These are phyloP conservation scores for Bombus vancouverensis DNA, from an alignment of 1,140 invertebrate species.

Conservation along the genomic window DNA sequence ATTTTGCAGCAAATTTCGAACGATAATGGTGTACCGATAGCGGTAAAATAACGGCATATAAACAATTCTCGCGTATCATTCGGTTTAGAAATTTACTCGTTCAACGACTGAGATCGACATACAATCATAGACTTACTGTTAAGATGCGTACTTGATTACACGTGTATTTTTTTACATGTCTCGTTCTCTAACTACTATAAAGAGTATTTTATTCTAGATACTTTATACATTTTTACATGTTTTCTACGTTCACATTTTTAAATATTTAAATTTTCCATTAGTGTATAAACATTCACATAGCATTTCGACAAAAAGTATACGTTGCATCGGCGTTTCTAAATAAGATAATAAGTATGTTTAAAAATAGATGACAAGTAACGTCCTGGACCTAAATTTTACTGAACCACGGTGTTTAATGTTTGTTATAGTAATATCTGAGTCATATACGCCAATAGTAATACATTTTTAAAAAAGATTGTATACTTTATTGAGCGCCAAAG, in stretches of 20 bases:
- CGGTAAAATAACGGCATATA: background rate
- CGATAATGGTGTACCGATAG: background rate
- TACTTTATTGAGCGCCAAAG: background rate
- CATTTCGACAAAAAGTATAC: background rate
- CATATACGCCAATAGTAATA: background rate
- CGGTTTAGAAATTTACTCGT: constrained; percentile 24
- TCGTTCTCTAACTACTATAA: too few relatives aligned
- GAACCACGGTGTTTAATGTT: background rate
- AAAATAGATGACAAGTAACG: background rate
- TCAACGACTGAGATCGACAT: constrained; percentile 12
- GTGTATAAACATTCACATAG: background rate
- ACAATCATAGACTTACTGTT: constrained; percentile 1
- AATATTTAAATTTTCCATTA: too few relatives aligned
- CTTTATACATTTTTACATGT: too few relatives aligned
- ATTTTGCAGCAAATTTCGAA: background rate
- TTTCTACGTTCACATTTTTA: too few relatives aligned
- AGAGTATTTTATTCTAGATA: too few relatives aligned
- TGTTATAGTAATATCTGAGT: background rate
- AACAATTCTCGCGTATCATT: constrained; percentile 40
- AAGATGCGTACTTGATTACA: too few relatives aligned
- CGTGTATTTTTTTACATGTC: too few relatives aligned
- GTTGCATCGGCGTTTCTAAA: background rate
- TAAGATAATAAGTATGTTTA: background rate
- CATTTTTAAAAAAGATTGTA: constrained; percentile 8
- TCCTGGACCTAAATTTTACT: background rate